Percentiles rank a stretch among this genome's conserved stretches.
Evolutionary conservation across 2,888 invertebrate species (phyloP).

Genomic region (Aphidius colemani): DNA sequence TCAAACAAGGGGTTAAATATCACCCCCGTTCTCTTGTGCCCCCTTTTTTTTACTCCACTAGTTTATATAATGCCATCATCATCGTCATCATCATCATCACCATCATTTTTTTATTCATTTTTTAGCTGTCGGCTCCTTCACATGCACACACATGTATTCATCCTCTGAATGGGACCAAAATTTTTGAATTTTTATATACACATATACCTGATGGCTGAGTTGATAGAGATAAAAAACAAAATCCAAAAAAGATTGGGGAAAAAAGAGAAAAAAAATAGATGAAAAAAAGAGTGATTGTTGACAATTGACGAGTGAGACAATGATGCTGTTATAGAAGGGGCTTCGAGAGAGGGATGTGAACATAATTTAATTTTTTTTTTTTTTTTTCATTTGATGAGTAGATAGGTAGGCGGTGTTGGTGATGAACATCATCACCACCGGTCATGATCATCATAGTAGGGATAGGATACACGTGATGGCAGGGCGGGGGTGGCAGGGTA

Average conservation of each 20-base stretch:
- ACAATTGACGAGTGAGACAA: too few species aligned
- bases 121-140: neutral
- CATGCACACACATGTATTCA: neutral
- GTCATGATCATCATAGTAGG: too few species aligned
- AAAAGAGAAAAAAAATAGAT: neutral
- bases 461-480: too few species aligned
- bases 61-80: neutral
- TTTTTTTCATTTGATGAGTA: too few species aligned
- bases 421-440: too few species aligned
- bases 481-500: too few species aligned
- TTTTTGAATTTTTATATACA: too few species aligned
- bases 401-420: too few species aligned
- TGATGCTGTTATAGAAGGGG: too few species aligned
- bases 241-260: neutral
- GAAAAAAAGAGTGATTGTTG: too few species aligned
- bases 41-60: neutral
- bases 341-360: too few species aligned
- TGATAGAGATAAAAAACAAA: neutral
- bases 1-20: conserved; percentile 36
- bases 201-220: neutral
- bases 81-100: neutral
- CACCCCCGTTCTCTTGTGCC: neutral
- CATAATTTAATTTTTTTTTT: too few species aligned
- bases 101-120: neutral
- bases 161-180: neutral